phyloP scores from a whole-genome alignment of 2,113 vertebrate species.

The Recurvirostra avosetta region DNA sequence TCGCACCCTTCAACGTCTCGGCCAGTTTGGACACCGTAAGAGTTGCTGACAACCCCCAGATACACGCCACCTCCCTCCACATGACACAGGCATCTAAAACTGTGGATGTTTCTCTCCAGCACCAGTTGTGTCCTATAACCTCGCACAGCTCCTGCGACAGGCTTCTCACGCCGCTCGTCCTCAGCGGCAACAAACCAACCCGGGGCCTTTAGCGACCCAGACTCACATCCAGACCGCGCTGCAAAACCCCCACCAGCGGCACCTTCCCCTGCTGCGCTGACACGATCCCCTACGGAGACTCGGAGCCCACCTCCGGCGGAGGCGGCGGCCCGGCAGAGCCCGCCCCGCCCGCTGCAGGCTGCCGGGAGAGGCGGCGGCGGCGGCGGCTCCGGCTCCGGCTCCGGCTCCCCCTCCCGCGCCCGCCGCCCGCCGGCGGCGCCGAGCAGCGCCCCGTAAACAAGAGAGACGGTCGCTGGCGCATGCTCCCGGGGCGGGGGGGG shows the following conservation, averaged over 20 bases:
- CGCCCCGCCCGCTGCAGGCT: no score
- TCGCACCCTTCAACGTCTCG: rapidly evolving
- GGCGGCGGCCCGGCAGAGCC: not conserved
- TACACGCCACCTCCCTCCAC: not conserved
- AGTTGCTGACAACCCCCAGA: rapidly evolving
- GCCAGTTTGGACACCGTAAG: rapidly evolving
- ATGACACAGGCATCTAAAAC: not conserved
- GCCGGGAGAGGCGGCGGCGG: not conserved
- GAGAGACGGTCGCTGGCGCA: not conserved
- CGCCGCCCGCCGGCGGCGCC: not conserved
- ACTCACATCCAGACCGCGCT: not conserved
- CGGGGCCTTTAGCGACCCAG: not conserved
- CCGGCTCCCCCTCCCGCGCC: not conserved
- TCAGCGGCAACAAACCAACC: not conserved
- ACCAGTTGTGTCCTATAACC: not conserved
- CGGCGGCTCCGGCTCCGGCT: no score
- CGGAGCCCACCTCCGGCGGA: not conserved
- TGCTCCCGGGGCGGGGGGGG: not conserved
- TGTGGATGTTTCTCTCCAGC: not conserved
- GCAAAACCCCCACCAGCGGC: not conserved
- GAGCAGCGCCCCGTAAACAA: not conserved
- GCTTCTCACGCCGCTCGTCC: not conserved
- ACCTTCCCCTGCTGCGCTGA: not conserved
- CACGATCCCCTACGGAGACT: not conserved
- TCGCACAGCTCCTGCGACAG: not conserved